Evolutionary conservation across 2,888 invertebrate genomes (phyloP), one percentile per base, ranked within the genome.

Genomic region (Pyrrhosoma nymphula): DNA sequence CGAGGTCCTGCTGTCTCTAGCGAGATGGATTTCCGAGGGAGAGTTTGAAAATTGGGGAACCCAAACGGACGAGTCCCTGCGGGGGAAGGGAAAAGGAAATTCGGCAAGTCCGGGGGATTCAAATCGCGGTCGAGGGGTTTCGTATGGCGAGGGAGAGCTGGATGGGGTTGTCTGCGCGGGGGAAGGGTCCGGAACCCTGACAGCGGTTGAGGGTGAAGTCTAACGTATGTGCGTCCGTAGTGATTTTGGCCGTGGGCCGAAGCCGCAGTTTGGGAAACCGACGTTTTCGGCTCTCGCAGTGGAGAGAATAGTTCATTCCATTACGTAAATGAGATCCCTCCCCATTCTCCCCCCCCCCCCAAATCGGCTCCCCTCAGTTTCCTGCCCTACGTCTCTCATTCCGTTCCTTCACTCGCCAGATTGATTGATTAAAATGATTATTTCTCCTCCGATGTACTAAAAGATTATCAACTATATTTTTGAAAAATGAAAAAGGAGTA

Each of bases 301-400:
- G 82, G 16, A n/a, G 82, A 82, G 82, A 82, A 75, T 93, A 69
- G 93, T 93, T 93, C 69, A 93, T 93, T 93, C 69, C 93, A 93
- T 93, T 69, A 93, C 63, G 93, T 93, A 93, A 89, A 93, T 93
- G 93, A 93, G 93, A n/a, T 93, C 75, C 47, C 47, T n/a, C n/a
- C n/a, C n/a, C 93, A n/a, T n/a, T n/a, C n/a, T n/a, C n/a, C n/a
- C n/a, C 26, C 69, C 75, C 75, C 0, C n/a, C 16, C 75, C 30
- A 10, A 3, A 4, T 35, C 82, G 30, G 10, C n/a, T 30, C 35
- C 30, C 35, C 2, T 82, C 35, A 30, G 10, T n/a, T 26, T n/a
- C 75, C n/a, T 6, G 8, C 75, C 12, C 75, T 82, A 2, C 35
- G 2, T 30, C 14, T 82, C 35, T 4, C n/a, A n/a, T n/a, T n/a